Conservation (phyloP, 2,113 vertebrate genomes). For the Deroptyus accipitrinus region DNA sequence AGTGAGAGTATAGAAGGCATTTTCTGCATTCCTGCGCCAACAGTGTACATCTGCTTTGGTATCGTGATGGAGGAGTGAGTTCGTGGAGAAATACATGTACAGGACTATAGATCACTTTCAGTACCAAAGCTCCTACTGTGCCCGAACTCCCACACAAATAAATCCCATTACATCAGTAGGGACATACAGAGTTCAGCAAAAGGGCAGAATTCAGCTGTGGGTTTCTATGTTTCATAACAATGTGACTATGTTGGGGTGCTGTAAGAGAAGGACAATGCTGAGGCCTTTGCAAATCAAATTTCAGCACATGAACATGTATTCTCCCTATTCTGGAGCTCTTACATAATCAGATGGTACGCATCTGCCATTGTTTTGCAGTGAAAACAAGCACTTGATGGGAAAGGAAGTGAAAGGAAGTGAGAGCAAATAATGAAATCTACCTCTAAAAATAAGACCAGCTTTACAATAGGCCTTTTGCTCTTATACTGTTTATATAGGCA, state of each 20-base stretch:
- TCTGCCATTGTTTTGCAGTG: not conserved
- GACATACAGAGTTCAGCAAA: not conserved
- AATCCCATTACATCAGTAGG: not conserved
- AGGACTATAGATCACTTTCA: not conserved
- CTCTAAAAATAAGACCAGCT: conserved; percentile 15
- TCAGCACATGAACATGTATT: not conserved
- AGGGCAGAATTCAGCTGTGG: not conserved
- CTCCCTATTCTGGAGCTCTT: not conserved
- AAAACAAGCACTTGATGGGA: not conserved
- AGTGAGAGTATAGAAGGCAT: not conserved
- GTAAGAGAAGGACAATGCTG: not conserved
- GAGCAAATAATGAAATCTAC: not conserved
- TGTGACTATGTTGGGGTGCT: not conserved
- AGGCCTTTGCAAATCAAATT: not conserved
- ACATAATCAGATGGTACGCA: not conserved
- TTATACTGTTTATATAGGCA: conserved; percentile 21
- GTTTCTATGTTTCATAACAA: not conserved
- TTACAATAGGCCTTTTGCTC: conserved; percentile 5
- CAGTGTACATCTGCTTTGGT: not conserved
- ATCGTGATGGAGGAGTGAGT: not conserved
- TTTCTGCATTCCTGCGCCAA: not conserved
- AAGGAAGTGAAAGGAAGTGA: conserved; percentile 10
- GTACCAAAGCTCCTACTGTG: not conserved
- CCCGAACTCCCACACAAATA: not conserved
- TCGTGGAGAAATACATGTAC: not conserved